Percentiles rank a stretch among this genome's conserved stretches.
Evolutionary conservation across 1,140 invertebrate genomes (phyloP).

Genomic region (Tenebrio molitor): DNA sequence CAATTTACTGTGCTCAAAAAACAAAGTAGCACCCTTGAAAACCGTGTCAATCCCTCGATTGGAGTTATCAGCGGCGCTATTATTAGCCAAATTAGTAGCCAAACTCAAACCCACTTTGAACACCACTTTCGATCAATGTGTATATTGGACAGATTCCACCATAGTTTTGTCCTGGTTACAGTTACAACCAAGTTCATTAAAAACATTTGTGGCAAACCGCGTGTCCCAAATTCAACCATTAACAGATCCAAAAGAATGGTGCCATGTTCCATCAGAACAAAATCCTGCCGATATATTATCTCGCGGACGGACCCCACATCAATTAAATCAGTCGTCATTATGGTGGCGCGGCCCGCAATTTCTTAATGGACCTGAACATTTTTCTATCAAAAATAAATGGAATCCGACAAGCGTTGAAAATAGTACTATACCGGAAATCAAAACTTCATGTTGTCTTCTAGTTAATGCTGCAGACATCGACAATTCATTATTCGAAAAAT

Average conservation of each 20-base stretch:
- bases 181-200: conserved; percentile 23
- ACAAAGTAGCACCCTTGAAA: conserved; percentile 47
- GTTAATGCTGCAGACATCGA: too few species aligned
- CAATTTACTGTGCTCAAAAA: conserved; percentile 43
- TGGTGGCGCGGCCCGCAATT: conserved; percentile 56
- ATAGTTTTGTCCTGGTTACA: conserved; percentile 51
- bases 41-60: conserved; percentile 41
- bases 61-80: conserved; percentile 43
- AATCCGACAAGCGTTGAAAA: too few species aligned
- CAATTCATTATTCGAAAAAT: too few species aligned
- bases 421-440: too few species aligned
- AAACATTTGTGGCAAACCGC: conserved; percentile 58
- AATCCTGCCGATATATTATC: conserved; percentile 62
- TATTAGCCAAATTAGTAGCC: conserved; percentile 17
- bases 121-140: conserved; percentile 16
- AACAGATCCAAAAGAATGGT: conserved; percentile 49
- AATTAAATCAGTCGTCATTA: conserved; percentile 37
- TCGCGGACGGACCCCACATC: conserved; percentile 46
- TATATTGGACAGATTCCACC: conserved; percentile 51
- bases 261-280: conserved; percentile 53
- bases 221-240: conserved; percentile 56
- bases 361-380: too few species aligned
- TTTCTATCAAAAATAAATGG: too few species aligned
- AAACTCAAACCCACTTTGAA: conserved; percentile 14
- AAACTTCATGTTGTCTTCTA: too few species aligned